These are phyloP conservation scores for Petrolisthes manimaculis DNA, from an alignment of 2,888 invertebrate species.

Conservation along the genomic window DNA sequence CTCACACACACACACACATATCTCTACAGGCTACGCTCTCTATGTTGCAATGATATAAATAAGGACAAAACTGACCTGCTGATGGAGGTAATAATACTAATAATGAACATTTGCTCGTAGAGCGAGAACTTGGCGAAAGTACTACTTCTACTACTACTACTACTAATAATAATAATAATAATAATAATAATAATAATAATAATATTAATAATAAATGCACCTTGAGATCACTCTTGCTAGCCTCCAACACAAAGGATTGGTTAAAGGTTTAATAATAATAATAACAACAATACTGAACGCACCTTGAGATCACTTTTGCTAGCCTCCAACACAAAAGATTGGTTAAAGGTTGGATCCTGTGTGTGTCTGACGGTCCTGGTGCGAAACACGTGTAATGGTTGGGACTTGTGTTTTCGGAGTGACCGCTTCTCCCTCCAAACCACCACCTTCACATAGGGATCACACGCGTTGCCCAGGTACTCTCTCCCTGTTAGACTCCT, in stretches of 20 bases:
- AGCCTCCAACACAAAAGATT: constrained; percentile 71
- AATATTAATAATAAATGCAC: constrained; percentile 66
- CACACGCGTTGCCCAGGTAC: constrained; percentile 70
- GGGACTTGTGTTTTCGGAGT: constrained; percentile 67
- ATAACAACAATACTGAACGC: background rate
- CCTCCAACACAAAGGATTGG: constrained; percentile 71
- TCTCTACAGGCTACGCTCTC: background rate
- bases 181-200: too few relatives aligned
- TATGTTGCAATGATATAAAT: background rate
- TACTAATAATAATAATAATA: too few relatives aligned
- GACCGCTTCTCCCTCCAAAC: constrained; percentile 65
- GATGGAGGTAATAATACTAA: too few relatives aligned
- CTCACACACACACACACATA: constrained; percentile 10
- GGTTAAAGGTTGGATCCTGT: constrained; percentile 71
- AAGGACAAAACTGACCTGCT: background rate
- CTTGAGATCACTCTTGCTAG: constrained; percentile 70
- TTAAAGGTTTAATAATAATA: constrained; percentile 68
- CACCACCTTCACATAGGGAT: constrained; percentile 67
- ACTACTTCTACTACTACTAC: too few relatives aligned
- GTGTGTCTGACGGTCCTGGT: constrained; percentile 71
- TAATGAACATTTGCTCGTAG: too few relatives aligned
- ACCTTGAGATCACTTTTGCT: constrained; percentile 70
- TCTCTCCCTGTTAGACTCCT: constrained; percentile 72
- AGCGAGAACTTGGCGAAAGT: too few relatives aligned
- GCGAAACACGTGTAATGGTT: constrained; percentile 70